Conservation (phyloP, 2,113 vertebrate genomes). For the Lepus americanus region DNA sequence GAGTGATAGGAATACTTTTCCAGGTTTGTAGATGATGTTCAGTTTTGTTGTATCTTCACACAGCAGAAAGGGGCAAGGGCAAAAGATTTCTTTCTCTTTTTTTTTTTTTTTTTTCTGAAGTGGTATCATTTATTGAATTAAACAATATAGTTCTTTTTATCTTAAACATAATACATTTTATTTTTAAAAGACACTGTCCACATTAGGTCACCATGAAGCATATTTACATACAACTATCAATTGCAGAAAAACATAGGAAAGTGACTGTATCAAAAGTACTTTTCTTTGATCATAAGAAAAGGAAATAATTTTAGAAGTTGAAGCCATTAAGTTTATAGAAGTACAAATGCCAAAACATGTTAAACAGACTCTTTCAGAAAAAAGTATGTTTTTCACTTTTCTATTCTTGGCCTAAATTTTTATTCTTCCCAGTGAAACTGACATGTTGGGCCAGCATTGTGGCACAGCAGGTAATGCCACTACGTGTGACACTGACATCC, state of each 20-base stretch:
- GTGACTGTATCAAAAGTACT: neutral
- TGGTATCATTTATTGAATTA: slow-evolving; percentile 24
- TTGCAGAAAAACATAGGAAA: neutral
- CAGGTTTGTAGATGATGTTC: neutral
- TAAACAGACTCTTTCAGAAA: slow-evolving; percentile 28
- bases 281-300: neutral
- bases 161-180: neutral
- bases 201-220: neutral
- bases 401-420: slow-evolving; percentile 73
- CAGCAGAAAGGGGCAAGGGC: neutral
- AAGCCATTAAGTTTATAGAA: slow-evolving; percentile 24
- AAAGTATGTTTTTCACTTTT: neutral
- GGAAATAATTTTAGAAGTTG: neutral
- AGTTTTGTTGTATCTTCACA: neutral
- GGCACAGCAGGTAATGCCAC: too few species aligned
- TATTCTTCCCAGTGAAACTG: slow-evolving; percentile 95
- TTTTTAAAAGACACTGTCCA: neutral
- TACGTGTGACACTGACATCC: too few species aligned
- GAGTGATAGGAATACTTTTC: neutral
- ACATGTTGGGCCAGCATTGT: too few species aligned
- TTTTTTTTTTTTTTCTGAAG: neutral
- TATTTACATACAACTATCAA: neutral
- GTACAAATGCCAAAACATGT: neutral
- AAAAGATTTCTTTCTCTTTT: neutral
- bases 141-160: neutral